phyloP scores from a whole-genome alignment of 2,113 vertebrate species.

The Alligator mississippiensis region DNA sequence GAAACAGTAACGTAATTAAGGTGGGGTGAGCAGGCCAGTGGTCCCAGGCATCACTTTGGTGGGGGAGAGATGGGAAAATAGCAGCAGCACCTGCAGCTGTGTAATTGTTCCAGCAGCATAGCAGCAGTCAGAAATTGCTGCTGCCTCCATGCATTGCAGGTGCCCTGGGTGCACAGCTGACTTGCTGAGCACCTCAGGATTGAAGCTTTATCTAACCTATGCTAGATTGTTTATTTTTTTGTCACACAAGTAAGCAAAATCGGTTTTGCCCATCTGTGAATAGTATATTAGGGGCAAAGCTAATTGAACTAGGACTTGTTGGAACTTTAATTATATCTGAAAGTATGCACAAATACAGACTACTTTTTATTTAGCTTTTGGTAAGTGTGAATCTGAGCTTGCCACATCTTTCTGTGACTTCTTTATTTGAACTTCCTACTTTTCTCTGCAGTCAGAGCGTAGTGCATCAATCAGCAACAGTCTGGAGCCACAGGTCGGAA shows the following conservation, averaged over 20 bases:
- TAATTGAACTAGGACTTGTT: neutral
- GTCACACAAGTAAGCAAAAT: neutral
- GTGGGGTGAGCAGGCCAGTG: too few relatives aligned
- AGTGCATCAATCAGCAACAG: too few relatives aligned
- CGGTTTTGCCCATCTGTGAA: neutral
- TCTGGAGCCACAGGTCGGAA: too few relatives aligned
- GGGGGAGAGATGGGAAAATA: too few relatives aligned
- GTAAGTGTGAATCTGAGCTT: constrained; percentile 19
- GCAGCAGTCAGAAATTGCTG: too few relatives aligned
- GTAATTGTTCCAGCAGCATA: too few relatives aligned
- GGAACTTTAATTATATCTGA: neutral
- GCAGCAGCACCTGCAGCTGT: too few relatives aligned
- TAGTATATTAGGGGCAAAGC: neutral
- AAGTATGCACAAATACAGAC: neutral
- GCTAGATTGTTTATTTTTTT: neutral
- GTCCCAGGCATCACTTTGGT: too few relatives aligned
- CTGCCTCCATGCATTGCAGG: too few relatives aligned
- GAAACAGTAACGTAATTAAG: neutral
- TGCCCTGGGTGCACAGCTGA: too few relatives aligned
- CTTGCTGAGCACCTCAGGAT: too few relatives aligned
- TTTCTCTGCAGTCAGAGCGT: neutral
- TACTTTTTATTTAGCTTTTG: neutral
- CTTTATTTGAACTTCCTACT: constrained; percentile 8
- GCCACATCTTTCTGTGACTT: neutral
- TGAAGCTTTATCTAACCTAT: neutral